phyloP scores from a whole-genome alignment of 2,888 invertebrate genomes.

The Sarcophaga caerulescens region DNA sequence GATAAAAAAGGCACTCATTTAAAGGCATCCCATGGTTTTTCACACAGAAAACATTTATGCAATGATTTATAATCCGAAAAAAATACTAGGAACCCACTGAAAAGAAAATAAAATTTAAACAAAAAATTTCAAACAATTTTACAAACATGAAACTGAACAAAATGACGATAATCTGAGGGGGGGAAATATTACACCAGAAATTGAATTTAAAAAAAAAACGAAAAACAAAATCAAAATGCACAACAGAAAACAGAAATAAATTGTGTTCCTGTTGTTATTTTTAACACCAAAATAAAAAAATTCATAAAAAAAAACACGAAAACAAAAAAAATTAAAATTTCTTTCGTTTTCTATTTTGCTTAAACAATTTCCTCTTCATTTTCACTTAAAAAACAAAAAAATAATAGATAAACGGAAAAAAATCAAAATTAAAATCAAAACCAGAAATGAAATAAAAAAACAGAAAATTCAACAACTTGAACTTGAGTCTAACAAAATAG shows the following conservation, averaged over 20 bases:
- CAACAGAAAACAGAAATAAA: conserved; percentile 32
- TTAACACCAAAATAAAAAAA: neutral
- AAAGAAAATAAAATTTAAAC: conserved; percentile 16
- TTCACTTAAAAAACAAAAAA: conserved; percentile 29
- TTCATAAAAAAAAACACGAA: conserved; percentile 25
- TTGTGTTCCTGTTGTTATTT: conserved; percentile 48
- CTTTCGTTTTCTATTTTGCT: neutral
- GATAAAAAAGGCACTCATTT: neutral
- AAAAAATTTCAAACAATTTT: conserved; percentile 41
- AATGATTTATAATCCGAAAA: conserved; percentile 39
- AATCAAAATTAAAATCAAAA: neutral
- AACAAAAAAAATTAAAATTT: conserved; percentile 1
- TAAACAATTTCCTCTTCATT: conserved; percentile 43
- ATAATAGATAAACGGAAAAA: neutral
- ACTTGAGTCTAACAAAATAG: conserved; percentile 28
- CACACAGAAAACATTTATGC: conserved; percentile 27
- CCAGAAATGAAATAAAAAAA: neutral
- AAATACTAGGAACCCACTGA: conserved; percentile 5
- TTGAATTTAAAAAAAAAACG: neutral
- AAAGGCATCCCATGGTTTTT: conserved; percentile 34
- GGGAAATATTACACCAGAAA: neutral
- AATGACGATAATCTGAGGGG: neutral
- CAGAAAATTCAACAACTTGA: conserved; percentile 46
- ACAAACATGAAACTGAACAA: conserved; percentile 25
- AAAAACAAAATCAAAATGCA: conserved; percentile 31